Conservation (phyloP, 2,888 invertebrate genomes). For the Hyposoter didymator region DNA sequence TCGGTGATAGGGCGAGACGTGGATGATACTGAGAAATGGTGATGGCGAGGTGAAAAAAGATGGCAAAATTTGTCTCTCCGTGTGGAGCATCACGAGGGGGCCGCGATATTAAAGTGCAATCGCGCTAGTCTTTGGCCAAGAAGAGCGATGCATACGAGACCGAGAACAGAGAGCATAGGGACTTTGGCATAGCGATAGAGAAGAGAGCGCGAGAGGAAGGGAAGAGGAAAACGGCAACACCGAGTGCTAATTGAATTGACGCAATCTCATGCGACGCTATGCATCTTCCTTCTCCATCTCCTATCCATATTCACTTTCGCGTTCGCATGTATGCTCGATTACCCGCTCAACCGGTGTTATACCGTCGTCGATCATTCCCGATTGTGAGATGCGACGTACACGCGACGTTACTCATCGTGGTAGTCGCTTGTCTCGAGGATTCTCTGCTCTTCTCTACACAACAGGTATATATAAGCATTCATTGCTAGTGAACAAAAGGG, state of each 20-base stretch:
- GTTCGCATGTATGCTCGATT: constrained; percentile 44
- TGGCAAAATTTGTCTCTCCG: background rate
- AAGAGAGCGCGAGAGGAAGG: background rate
- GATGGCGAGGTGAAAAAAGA: background rate
- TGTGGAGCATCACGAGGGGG: background rate
- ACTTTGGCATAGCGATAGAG: background rate
- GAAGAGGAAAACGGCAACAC: constrained; percentile 37
- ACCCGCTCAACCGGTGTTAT: constrained; percentile 50
- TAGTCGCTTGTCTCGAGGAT: constrained; percentile 48
- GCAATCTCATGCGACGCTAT: constrained; percentile 61
- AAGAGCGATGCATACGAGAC: background rate
- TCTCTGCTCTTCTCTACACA: constrained; percentile 21
- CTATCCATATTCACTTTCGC: constrained; percentile 44
- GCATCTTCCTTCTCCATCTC: constrained; percentile 26
- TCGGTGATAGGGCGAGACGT: background rate
- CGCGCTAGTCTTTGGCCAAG: constrained; percentile 12
- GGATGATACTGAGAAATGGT: constrained; percentile 10
- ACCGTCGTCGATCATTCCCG: constrained; percentile 66
- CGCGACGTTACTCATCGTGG: constrained; percentile 63
- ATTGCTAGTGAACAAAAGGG: constrained; percentile 34
- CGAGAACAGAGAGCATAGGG: background rate
- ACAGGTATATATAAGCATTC: background rate
- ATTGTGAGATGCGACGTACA: constrained; percentile 60
- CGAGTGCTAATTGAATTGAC: constrained; percentile 65
- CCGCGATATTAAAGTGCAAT: constrained; percentile 23